phyloP scores from a whole-genome alignment of 2,113 vertebrate genomes.

The Brienomyrus longianalis region DNA sequence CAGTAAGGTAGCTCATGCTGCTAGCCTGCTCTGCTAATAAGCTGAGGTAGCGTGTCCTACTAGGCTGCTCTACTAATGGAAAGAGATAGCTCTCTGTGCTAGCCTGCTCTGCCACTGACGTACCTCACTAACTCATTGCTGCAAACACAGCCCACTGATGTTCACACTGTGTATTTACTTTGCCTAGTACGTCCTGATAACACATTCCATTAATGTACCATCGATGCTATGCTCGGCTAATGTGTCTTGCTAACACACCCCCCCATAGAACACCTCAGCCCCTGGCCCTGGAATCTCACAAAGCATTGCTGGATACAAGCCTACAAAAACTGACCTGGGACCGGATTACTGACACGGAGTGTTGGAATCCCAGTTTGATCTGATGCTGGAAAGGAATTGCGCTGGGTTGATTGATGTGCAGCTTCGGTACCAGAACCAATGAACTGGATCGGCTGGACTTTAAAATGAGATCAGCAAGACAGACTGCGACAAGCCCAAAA shows the following conservation, averaged over 20 bases:
- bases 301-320: not conserved
- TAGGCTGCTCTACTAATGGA: not conserved
- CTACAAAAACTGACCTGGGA: not conserved
- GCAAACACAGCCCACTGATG: not conserved
- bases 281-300: not conserved
- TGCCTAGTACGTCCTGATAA: not conserved
- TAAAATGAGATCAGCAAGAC: not conserved
- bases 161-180: not conserved
- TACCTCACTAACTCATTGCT: not conserved
- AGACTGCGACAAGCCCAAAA: not conserved
- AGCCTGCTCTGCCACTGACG: not conserved
- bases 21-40: not conserved
- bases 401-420: not conserved
- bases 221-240: not conserved
- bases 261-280: not conserved
- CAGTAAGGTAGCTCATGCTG: not conserved
- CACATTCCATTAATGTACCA: not conserved
- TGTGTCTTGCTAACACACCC: not conserved
- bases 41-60: not conserved
- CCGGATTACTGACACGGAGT: not conserved
- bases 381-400: not conserved
- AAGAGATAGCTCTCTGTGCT: not conserved
- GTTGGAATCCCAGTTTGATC: not conserved
- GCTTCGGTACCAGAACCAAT: not conserved
- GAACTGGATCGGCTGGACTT: not conserved